Evolutionary conservation across 1,140 invertebrate genomes (phyloP), one percentile per base, ranked within the genome.

Genomic region (Drosophila kohkoa): DNA sequence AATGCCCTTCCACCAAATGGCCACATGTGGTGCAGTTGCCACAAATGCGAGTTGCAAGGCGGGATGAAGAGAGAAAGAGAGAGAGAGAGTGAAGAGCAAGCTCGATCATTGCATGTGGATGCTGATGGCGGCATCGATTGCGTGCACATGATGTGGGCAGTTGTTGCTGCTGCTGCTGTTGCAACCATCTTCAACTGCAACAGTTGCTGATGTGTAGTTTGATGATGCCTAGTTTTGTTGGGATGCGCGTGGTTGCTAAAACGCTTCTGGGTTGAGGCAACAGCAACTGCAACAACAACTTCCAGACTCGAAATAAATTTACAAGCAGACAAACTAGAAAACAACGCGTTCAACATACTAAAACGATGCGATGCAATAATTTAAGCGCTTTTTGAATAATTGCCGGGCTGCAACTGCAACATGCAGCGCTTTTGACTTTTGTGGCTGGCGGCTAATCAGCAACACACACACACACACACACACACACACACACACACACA

Each of bases 241-340:
- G 43, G 59, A 38, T 52, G 46, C 68, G 46, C 68, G 68, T 65
- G 68, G 73, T 41, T 45, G 43, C 35, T 32, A 76, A 76, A 76
- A 76, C 74, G 74, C 74, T 76, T 76, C 74, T 76, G 74, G 74
- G 74, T 64, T 65, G 35, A 51, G 20, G 28, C 63, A 58, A 32
- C 63, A 66, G 15, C 72, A 69, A 49, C 66, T 46, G 11, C 46
- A 41, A 20, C 54, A 25, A 32, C 15, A 45, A 20, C 16, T 38
- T 13, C 41, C 7, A 38, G 28, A 43, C 41, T 43, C 41, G n/a
- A 5, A 5, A 2, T 13, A 52, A 32, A 54, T 54, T 54, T 59
- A 75, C 73, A 75, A 75, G 73, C 68, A 48, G 41, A 59, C 74
- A 71, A 46, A 76, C 74, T 76, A 76, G 74, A 66, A 73, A 72